Conservation (phyloP, 2,888 invertebrate genomes). For the Acleris emargana region DNA sequence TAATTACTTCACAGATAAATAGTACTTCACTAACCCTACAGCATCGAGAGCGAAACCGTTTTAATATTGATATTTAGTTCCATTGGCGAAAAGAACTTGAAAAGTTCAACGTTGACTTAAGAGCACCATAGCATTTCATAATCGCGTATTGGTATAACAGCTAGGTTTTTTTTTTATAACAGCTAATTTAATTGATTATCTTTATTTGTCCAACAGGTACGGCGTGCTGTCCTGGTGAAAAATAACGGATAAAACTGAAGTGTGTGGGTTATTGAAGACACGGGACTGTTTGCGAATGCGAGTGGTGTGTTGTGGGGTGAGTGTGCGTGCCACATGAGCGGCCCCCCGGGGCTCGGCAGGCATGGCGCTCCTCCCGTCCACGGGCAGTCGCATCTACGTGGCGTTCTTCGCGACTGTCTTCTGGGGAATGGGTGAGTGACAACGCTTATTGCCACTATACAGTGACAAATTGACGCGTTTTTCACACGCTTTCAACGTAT, state of each 20-base stretch:
- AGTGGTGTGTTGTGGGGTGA: slow-evolving; percentile 14
- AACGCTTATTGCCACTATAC: slow-evolving; percentile 5
- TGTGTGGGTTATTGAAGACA: slow-evolving; percentile 4
- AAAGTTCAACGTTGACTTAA: too few species aligned
- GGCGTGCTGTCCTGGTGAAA: too few species aligned
- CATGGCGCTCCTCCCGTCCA: slow-evolving; percentile 70
- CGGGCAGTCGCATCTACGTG: slow-evolving; percentile 74
- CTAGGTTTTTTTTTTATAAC: too few species aligned
- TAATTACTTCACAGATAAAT: slow-evolving; percentile 8
- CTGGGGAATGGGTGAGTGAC: slow-evolving; percentile 77
- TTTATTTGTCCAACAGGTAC: too few species aligned
- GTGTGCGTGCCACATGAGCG: slow-evolving; percentile 30
- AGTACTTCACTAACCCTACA: slow-evolving; percentile 7
- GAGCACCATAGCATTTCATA: too few species aligned
- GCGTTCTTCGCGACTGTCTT: slow-evolving; percentile 75
- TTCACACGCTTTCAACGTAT: not conserved
- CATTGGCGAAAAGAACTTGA: too few species aligned
- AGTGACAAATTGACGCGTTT: slow-evolving; percentile 8
- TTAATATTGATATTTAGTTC: too few species aligned
- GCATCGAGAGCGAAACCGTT: not conserved
- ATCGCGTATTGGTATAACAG: too few species aligned
- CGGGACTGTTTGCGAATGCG: slow-evolving; percentile 4
- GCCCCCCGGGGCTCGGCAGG: slow-evolving; percentile 49
- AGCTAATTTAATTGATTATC: too few species aligned
- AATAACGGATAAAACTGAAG: not conserved